Base-by-base conservation (phyloP, 1,140 invertebrate species). In the Mamestra configurata region DNA sequence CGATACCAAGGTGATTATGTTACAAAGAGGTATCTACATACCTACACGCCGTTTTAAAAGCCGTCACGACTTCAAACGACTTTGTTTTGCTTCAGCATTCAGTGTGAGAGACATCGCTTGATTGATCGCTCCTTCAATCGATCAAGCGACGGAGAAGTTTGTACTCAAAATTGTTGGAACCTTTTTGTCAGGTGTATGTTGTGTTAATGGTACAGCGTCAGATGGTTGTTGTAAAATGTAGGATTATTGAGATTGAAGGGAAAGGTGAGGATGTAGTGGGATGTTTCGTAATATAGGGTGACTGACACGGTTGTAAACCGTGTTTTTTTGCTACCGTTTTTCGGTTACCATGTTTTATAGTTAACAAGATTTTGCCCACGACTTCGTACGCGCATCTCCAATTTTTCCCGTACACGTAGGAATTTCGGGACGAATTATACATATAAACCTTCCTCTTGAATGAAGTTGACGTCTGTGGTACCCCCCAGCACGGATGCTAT, bases 71-170 rank as follows among this genome's bases (percentile, higher is more conserved):
- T 70, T 46, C 66, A 46, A 70, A 70, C 20, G 43, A 49, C 20
- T 70, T 70, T 70, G 66, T 70, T 46, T 46, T 70, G 66, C 20
- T 46, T 70, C 13, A 5, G 20, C 66, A 49, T 70, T 49, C 37
- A 70, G 43, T 70, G 66, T 43, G n/a, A 46, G 6, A 43, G 66
- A 70, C 40, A 13, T 27, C 40, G 20, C 13, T 46, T 70, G 66
- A 70, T 70, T 70, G 66, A 70, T 70, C 37, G 11, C 66, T 27
- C 66, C 15, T 70, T 43, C 66, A 70, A 70, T 70, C 66, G 40
- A 70, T 70, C 66, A 70, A 57, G 8, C 53, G 20, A 24, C 18
- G 0, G 40, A 18, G 37, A 70, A 70, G 66, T 70, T 70, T 66
- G 15, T 49, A 22, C 40, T 70, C 15, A 46, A 70, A 49, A 70